Evolutionary conservation across 2,797 vertebrate genomes (phyloP).

Genomic region (Mionectes olivaceus): DNA sequence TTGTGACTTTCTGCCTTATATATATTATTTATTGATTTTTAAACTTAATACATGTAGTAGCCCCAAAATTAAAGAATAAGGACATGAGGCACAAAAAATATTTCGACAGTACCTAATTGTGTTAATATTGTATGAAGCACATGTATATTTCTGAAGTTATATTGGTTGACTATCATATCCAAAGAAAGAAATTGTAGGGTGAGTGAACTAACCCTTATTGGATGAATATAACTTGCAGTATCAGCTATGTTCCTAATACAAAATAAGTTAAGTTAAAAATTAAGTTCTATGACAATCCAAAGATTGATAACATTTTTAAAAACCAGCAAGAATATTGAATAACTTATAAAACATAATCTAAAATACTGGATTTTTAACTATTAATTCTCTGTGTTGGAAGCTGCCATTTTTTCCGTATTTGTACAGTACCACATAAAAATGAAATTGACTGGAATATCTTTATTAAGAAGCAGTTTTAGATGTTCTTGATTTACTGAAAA

Average conservation of each 20-base stretch:
- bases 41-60: neutral
- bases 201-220: neutral
- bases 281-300: neutral
- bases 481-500: neutral
- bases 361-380: neutral
- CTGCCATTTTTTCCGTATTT: neutral
- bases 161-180: neutral
- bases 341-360: neutral
- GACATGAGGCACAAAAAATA: neutral
- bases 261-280: neutral
- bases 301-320: neutral
- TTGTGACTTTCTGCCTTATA: neutral
- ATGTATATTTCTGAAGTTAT: neutral
- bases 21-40: neutral
- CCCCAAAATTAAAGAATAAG: neutral
- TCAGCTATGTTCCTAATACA: neutral
- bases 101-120: rapidly evolving
- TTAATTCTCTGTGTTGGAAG: neutral
- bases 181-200: neutral
- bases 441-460: neutral
- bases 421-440: neutral
- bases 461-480: neutral
- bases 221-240: neutral
- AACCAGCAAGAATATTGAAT: neutral
- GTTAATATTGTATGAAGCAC: neutral